These are phyloP conservation scores for Esox lucius DNA, from an alignment of 2,797 vertebrate species.

Conservation along the genomic window DNA sequence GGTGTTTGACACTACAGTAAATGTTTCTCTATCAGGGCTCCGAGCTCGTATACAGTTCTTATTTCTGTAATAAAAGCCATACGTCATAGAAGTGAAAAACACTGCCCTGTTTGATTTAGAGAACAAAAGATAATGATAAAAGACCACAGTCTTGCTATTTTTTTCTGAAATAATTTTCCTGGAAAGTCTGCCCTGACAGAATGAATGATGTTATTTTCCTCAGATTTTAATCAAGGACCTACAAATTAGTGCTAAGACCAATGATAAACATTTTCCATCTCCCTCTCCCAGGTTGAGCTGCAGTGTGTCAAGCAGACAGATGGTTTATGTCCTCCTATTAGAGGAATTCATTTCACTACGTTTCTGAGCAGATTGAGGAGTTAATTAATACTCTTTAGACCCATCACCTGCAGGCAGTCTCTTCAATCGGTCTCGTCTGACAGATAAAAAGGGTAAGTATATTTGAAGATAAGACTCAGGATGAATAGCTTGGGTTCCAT, in stretches of 20 bases:
- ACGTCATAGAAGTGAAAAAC: neutral
- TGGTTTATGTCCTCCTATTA: neutral
- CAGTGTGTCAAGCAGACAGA: neutral
- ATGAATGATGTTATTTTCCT: neutral
- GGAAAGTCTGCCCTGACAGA: neutral
- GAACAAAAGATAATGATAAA: neutral
- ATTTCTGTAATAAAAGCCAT: neutral
- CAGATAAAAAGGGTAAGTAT: neutral
- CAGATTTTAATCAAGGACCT: neutral
- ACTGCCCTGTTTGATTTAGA: neutral
- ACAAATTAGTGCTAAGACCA: neutral
- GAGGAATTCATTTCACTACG: neutral
- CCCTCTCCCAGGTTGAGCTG: neutral
- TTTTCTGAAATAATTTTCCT: neutral
- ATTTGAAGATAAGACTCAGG: neutral
- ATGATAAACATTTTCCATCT: neutral
- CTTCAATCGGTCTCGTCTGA: neutral
- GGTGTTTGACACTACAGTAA: neutral
- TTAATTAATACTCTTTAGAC: neutral
- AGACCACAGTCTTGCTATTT: neutral
- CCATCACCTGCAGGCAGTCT: neutral
- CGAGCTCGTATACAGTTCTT: neutral
- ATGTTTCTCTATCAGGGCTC: neutral
- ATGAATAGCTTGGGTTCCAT: neutral
- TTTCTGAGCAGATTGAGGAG: neutral